Evolutionary conservation across 2,797 vertebrate species (phyloP).

Genomic region (Sebastiscus tertius): DNA sequence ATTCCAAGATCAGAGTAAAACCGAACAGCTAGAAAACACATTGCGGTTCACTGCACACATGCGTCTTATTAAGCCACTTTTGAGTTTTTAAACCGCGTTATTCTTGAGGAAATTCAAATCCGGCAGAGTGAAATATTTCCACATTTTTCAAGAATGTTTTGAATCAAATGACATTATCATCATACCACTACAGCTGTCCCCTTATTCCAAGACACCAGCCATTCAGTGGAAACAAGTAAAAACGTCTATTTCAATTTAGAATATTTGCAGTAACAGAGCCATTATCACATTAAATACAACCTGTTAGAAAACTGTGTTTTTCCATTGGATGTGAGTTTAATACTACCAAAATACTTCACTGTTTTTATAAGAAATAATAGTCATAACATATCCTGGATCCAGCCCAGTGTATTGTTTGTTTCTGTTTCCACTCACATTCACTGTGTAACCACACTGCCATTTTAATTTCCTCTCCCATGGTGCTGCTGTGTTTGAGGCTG

Average conservation of each 20-base stretch:
- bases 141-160: conserved; percentile 11
- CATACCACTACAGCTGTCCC: neutral
- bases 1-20: neutral
- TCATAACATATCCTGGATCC: conserved; percentile 56
- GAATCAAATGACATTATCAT: neutral
- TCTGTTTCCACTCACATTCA: conserved; percentile 59
- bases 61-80: neutral
- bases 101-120: conserved; percentile 6
- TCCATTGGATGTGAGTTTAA: conserved; percentile 24
- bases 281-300: conserved; percentile 6
- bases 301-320: conserved; percentile 8
- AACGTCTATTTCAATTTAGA: neutral
- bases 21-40: neutral
- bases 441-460: conserved; percentile 36
- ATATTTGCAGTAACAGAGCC: neutral
- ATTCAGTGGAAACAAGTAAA: neutral
- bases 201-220: neutral
- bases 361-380: conserved; percentile 67
- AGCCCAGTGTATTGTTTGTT: conserved; percentile 59
- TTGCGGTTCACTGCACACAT: neutral
- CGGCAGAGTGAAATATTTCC: conserved; percentile 1
- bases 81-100: neutral
- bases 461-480: conserved; percentile 50
- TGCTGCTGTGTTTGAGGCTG: neutral
- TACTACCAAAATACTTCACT: conserved; percentile 27